Evolutionary conservation across 2,797 vertebrate genomes (phyloP), one percentile per base, ranked within the genome.

Genomic region (Sebastiscus albofasciatus): DNA sequence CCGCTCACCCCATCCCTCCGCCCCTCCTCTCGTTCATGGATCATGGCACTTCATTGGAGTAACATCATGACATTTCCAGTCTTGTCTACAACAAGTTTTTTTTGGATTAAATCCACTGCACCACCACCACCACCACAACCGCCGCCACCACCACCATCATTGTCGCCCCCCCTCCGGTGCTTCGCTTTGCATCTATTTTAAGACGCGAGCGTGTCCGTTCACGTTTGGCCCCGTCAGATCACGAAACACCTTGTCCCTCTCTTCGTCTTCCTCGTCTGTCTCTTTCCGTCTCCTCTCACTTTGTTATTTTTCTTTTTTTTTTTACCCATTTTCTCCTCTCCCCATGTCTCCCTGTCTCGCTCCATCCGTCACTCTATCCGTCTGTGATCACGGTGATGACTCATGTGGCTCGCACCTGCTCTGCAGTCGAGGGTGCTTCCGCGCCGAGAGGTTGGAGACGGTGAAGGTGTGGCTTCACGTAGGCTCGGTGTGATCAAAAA

Each of bases 321-420:
- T 39, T 39, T 39, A 39, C n/a, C 10, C 24, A 16, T 66, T 81
- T 79, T 74, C 78, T 74, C 78, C 42, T 79, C 61, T 65, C 67
- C 49, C 8, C 54, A 2, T 78, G 49, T 71, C 67, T 77, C 74
- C 67, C 54, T 60, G 36, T 84, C 83, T 87, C 64, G 36, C 78
- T 70, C 70, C 16, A 79, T 87, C 78, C 67, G 71, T 85, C 89
- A 85, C 79, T 86, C 85, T 36, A 42, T 83, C 71, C 69, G 54
- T 77, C 85, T 86, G 74, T 72, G 78, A 91, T 89, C 83, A 72
- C 76, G 36, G 14, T 9, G 85, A 91, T 94, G 93, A 94, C 90
- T 93, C 91, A 93, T 85, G 77, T 91, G 87, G 87, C 84, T 90
- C 72, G 79, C 89, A 93, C 93, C 92, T 93, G 91, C 91, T 92